Percentiles rank a stretch among this genome's conserved stretches.
Conservation (phyloP, 2,888 invertebrate species). For the Aricia artaxerxes region DNA sequence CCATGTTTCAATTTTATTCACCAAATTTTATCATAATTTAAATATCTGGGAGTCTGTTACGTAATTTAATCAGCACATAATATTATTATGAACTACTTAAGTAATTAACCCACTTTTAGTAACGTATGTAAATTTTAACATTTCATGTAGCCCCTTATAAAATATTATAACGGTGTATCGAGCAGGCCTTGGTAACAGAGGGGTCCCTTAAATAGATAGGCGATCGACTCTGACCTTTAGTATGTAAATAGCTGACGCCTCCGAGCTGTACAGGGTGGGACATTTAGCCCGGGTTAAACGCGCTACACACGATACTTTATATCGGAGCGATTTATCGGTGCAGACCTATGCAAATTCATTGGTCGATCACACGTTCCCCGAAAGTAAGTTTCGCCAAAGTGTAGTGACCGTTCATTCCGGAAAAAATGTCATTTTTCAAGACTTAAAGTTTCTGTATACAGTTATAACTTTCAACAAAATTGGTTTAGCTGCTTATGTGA, state of each 20-base stretch:
- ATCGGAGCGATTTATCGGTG: neutral
- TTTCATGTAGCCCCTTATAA: neutral
- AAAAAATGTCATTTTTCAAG: neutral
- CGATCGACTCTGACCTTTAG: conserved; percentile 10
- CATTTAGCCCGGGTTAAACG: neutral
- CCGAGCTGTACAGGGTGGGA: neutral
- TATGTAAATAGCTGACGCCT: conserved; percentile 13
- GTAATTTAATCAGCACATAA: too few species aligned
- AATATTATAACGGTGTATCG: neutral
- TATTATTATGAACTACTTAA: too few species aligned
- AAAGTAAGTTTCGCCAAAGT: neutral
- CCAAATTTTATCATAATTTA: too few species aligned
- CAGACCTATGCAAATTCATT: neutral
- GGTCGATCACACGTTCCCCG: neutral
- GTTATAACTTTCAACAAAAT: neutral
- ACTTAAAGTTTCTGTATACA: neutral
- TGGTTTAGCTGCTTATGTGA: neutral
- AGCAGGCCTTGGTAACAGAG: neutral
- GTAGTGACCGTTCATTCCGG: too few species aligned
- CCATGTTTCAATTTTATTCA: too few species aligned
- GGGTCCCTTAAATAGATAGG: neutral
- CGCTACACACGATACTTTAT: neutral
- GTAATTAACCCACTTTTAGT: too few species aligned
- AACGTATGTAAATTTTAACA: too few species aligned
- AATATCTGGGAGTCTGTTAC: too few species aligned